Evolutionary conservation across 2,888 invertebrate genomes (phyloP), one percentile per base, ranked within the genome.

Genomic region (Melanostoma scalare): DNA sequence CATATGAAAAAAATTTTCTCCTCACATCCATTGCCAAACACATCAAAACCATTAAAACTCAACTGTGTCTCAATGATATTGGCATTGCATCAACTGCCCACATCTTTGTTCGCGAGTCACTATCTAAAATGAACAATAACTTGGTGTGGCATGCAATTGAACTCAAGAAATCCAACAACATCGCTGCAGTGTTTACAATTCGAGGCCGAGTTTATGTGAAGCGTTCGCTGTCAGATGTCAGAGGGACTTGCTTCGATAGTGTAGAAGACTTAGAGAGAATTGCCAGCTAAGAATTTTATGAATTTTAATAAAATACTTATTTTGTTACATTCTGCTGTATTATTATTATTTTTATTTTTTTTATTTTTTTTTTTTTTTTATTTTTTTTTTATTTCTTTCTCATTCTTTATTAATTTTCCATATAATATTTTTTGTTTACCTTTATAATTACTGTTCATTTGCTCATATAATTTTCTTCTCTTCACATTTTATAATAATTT

Each of bases 141-240:
- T 33, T 52, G 35, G 6, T 52, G 9, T 31, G 52, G 33, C 35
- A 52, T n/a, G 52, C 52, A 4, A 33, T 52, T 35, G 33, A 52
- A 52, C 52, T 55, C 3, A 30, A 55, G 9, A 55, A 38, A 55
- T 20, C 20, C 20, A 42, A 42, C 42, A 42, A 42, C 3, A 42
- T 42, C n/a, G 42, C 42, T 42, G 42, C 42, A n/a, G 42, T 42
- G 42, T 42, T 42, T 42, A 42, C 42, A 5, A 42, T 42, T 8
- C 42, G 42, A 3, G 42, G 42, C 8, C 42, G 42, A 42, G 42
- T 42, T 6, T 42, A 42, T 8, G 42, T 42, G 6, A 42, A 42
- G 8, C 42, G 42, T 6, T 5, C 3, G 42, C 5, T 6, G 42
- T 42, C 42, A 42, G 42, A 42, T 42, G 42, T 8, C 42, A 42